Evolutionary conservation across 2,888 invertebrate species (phyloP).

Genomic region (Clivina fossor): DNA sequence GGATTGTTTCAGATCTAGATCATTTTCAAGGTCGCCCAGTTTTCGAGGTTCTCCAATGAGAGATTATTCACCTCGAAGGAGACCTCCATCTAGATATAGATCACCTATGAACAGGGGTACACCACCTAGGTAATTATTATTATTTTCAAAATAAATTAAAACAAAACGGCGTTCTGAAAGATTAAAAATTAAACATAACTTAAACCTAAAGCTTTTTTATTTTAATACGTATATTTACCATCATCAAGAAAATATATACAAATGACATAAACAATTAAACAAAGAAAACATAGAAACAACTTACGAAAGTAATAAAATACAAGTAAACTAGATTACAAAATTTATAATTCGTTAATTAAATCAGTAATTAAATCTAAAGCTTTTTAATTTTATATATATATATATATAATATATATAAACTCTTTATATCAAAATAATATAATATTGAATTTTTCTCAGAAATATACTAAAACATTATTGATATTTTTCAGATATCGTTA

Average conservation of each 20-base stretch:
- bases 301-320: no score
- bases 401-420: neutral
- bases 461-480: neutral
- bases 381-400: neutral
- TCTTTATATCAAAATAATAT: neutral
- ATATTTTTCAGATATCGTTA: slow-evolving; percentile 42
- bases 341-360: no score
- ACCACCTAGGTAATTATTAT: slow-evolving; percentile 50
- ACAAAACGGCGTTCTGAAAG: neutral
- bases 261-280: neutral
- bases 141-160: neutral
- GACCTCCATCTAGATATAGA: slow-evolving; percentile 54
- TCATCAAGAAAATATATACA: neutral
- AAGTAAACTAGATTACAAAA: no score
- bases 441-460: neutral
- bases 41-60: slow-evolving; percentile 53
- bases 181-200: no score
- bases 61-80: slow-evolving; percentile 49
- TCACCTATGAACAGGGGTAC: slow-evolving; percentile 53
- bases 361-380: no score
- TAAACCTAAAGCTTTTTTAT: no score
- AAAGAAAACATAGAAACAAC: no score
- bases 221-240: neutral
- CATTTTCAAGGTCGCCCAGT: slow-evolving; percentile 63
- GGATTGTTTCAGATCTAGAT: slow-evolving; percentile 61